A percentile compares a stretch with the other conserved stretches of the same genome.
phyloP scores from a whole-genome alignment of 2,888 invertebrate genomes.

The Drosophila colorata region DNA sequence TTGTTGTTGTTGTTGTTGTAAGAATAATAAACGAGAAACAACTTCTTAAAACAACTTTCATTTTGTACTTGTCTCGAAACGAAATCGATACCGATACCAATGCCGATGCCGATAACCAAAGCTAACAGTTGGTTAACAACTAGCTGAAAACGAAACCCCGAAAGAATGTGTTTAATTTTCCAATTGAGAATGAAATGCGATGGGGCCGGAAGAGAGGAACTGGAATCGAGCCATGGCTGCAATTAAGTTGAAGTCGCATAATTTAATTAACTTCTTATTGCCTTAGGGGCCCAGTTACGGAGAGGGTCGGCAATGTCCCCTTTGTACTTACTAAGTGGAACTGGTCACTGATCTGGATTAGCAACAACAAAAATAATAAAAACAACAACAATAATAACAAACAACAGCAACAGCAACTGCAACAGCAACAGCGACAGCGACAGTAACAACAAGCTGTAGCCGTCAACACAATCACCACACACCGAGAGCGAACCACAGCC shows the following conservation, averaged over 20 bases:
- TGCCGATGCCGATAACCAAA: conserved; percentile 17
- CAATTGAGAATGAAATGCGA: conserved; percentile 49
- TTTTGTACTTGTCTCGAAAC: conserved; percentile 62
- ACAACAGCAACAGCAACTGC: conserved; percentile 29
- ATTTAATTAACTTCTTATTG: conserved; percentile 82
- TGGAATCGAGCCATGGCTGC: conserved; percentile 48
- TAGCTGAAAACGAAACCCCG: conserved; percentile 29
- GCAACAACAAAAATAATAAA: conserved; percentile 56
- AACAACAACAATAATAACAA: conserved; percentile 33
- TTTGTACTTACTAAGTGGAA: conserved; percentile 76
- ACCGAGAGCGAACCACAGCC: conserved; percentile 50
- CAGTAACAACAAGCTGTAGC: conserved; percentile 69
- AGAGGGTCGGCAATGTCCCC: conserved; percentile 27
- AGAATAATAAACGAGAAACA: conserved; percentile 75
- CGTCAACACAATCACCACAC: conserved; percentile 80
- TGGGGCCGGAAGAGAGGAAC: conserved; percentile 10
- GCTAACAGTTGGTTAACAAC: conserved; percentile 18
- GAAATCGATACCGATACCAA: conserved; percentile 28
- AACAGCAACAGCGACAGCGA: conserved; percentile 43
- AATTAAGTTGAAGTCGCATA: conserved; percentile 82
- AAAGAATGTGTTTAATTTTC: conserved; percentile 64
- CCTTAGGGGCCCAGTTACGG: conserved; percentile 43
- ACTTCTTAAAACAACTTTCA: conserved; percentile 79
- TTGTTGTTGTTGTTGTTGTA: conserved; percentile 55
- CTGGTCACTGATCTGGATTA: conserved; percentile 81